Evolutionary conservation across 2,888 invertebrate genomes (phyloP), one percentile per base, ranked within the genome.

Genomic region (Dasysyrphus tricinctus): DNA sequence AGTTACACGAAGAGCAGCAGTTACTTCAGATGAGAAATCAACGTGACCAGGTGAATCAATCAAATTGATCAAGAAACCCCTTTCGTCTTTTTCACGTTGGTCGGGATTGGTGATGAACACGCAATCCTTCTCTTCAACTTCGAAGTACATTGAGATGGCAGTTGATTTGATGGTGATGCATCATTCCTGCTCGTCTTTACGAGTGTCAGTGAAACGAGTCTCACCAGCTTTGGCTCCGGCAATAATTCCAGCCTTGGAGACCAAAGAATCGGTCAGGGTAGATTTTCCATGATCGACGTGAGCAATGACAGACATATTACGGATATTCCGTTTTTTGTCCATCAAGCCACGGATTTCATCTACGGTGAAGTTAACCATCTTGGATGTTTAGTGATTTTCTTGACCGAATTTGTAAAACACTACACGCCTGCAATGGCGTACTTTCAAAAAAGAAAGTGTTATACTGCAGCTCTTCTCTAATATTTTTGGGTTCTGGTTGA

Each of bases 151-250:
- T 90, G 99, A 99, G 93, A 99, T 99, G 91, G 99, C 99, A 91
- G 99, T 99, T 79, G 99, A 99, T 94, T 99, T 99, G 94, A 99
- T 99, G 93, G 99, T 99, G 93, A 99, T 99, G 93, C 99, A 99
- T 93, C 99, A 95, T 94, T 99, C 99, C 93, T 99, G 99, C 93
- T 99, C 99, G 94, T 99, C 99, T 93, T 99, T 99, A 88, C 99
- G 96, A 75, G 99, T 99, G 93, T 99, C 99, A 34, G 99, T 99
- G 93, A 99, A 99, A 89, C 99, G 95, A 16, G 99, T 98, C 93
- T 99, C 99, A 90, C 99, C 99, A 91, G 99, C 99, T 92, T 99
- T 98, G 87, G 99, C 97, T 89, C 97, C 97, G 91, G 99, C 99
- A 93, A 99, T 99, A 93, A 99, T 99, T 94, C 99, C 99, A 92